phyloP scores from a whole-genome alignment of 2,113 vertebrate genomes.

The Eulacestoma nigropectus region DNA sequence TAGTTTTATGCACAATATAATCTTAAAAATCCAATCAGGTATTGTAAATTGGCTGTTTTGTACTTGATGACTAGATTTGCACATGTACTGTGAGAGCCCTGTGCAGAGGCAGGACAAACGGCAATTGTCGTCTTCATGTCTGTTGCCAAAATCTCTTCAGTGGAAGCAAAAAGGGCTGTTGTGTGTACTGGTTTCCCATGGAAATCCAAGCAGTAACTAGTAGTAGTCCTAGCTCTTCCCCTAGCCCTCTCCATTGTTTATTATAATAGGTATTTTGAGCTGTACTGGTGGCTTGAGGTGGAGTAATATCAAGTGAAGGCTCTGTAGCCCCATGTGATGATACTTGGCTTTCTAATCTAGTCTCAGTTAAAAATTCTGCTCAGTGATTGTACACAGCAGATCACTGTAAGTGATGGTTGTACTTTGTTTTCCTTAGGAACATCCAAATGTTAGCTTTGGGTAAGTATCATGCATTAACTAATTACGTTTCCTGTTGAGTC shows the following conservation, averaged over 20 bases:
- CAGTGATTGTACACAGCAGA: not conserved
- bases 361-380: not conserved
- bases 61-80: slow-evolving; percentile 50
- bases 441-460: not conserved
- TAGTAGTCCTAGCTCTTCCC: slow-evolving; percentile 43
- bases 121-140: slow-evolving; percentile 29
- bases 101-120: slow-evolving; percentile 47
- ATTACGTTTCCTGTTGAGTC: not conserved
- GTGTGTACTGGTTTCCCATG: slow-evolving; percentile 53
- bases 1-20: slow-evolving; percentile 63
- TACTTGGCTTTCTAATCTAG: slow-evolving; percentile 12
- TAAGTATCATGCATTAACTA: not conserved
- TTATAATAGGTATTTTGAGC: slow-evolving; percentile 1
- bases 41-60: slow-evolving; percentile 60
- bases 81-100: slow-evolving; percentile 42
- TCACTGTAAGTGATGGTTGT: not conserved
- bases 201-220: slow-evolving; percentile 57
- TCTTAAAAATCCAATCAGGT: slow-evolving; percentile 46
- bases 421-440: not conserved
- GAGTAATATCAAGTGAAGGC: not conserved
- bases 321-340: not conserved
- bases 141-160: slow-evolving; percentile 49
- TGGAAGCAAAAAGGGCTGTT: slow-evolving; percentile 55
- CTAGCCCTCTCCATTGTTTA: not conserved
- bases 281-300: not conserved